Conservation (phyloP, 2,888 invertebrate species). For the Luffia ferchaultella region DNA sequence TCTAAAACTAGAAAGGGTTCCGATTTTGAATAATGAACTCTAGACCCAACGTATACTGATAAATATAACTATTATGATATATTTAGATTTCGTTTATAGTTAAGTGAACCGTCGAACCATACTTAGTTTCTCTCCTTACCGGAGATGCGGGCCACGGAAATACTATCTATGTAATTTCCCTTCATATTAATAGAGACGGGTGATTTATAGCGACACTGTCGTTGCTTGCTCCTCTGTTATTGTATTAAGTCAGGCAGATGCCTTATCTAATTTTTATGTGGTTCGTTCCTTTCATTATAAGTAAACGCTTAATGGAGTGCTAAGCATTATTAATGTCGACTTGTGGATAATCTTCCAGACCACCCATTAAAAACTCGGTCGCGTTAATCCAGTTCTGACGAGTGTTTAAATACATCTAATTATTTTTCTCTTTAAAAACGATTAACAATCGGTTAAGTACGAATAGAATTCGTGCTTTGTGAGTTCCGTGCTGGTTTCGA, state of each 20-base stretch:
- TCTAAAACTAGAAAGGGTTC: too few relatives aligned
- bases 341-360: background rate
- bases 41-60: too few relatives aligned
- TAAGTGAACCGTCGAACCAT: too few relatives aligned
- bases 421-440: too few relatives aligned
- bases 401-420: conserved; percentile 35
- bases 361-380: background rate
- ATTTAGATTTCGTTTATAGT: too few relatives aligned
- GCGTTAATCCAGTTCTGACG: conserved; percentile 21
- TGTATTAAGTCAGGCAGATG: conserved; percentile 7
- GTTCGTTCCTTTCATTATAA: background rate
- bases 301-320: background rate
- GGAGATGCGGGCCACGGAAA: conserved; percentile 52
- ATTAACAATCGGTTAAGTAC: too few relatives aligned
- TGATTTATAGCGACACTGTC: conserved; percentile 44
- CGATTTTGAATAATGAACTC: too few relatives aligned
- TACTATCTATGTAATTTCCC: conserved; percentile 39
- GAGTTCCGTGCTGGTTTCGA: too few relatives aligned
- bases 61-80: too few relatives aligned
- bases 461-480: too few relatives aligned
- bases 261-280: background rate
- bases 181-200: conserved; percentile 25
- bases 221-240: conserved; percentile 23
- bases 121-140: too few relatives aligned
- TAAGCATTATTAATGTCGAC: conserved; percentile 1